phyloP scores from a whole-genome alignment of 2,113 vertebrate species.

The Diadophis punctatus region DNA sequence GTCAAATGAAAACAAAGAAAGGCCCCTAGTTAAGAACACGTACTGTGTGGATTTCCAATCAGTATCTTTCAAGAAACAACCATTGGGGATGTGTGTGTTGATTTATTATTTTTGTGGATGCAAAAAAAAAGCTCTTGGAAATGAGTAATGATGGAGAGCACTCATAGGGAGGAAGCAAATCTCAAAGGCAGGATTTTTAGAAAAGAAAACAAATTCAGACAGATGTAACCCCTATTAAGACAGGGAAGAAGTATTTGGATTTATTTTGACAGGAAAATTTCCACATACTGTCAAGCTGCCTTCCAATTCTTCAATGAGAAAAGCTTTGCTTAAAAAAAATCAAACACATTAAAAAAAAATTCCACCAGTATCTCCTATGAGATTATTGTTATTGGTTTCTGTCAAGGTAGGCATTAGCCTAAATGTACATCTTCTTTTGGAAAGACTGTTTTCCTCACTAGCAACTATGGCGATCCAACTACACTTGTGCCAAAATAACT shows the following conservation, averaged over 20 bases:
- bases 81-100: too few species aligned
- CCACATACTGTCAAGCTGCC: neutral
- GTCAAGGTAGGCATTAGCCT: neutral
- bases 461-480: neutral
- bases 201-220: neutral
- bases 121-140: neutral
- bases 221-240: neutral
- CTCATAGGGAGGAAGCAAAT: neutral
- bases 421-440: neutral
- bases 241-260: neutral
- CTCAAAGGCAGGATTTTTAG: neutral
- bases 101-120: neutral
- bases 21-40: neutral
- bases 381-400: neutral
- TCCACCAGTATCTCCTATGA: neutral
- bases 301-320: neutral
- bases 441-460: neutral
- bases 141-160: neutral
- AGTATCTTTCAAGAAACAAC: neutral
- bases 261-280: neutral
- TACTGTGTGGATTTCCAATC: neutral
- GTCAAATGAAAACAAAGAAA: neutral
- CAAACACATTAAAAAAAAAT: neutral
- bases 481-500: neutral
- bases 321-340: neutral